Base-by-base conservation (phyloP, 2,113 vertebrate species). In the Misgurnus anguillicaudatus region DNA sequence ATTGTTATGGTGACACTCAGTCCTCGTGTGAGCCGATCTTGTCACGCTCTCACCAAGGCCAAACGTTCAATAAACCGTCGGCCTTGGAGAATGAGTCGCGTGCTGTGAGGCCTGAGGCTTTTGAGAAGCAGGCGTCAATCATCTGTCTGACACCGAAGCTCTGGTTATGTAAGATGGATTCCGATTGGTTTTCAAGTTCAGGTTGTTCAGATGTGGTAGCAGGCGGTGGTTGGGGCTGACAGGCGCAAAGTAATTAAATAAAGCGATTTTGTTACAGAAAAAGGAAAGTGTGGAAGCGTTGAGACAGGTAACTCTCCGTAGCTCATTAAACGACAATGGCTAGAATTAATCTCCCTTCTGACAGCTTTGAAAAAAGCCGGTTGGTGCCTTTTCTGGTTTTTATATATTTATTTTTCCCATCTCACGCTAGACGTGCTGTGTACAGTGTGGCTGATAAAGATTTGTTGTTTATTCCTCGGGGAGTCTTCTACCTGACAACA, bases 241-340 rank as follows among this genome's bases (percentile, higher is more conserved):
- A 88, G 78, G 75, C 78, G 39, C 67, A 79, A 74, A 87, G 82
- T 90, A 89, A 91, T 91, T 90, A 87, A 86, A 88, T 84, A 85
- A 85, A 89, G 86, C 80, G 84, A 73, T 68, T 84, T 87, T 80
- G 60, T 83, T 84, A 76, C 80, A 39, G 85, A 87, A 83, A 86
- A 82, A 87, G 86, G 83, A 87, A 89, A 89, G 89, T 60, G 65
- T 83, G 86, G 86, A 88, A 81, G 79, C 80, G 85, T 85, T 86
- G 85, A 84, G 83, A 75, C 88, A 88, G 88, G 85, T 82, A 84
- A 85, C 66, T n/a, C 83, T 91, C 86, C 85, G 88, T 86, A 88
- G 84, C 86, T 91, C 90, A 90, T 93, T 91, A 90, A 80, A 65
- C 83, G 9, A 42, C 90, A 90, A 90, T 86, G 82, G 82, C 85